phyloP scores from a whole-genome alignment of 2,888 invertebrate species.

The Andrena chrysosceles region DNA sequence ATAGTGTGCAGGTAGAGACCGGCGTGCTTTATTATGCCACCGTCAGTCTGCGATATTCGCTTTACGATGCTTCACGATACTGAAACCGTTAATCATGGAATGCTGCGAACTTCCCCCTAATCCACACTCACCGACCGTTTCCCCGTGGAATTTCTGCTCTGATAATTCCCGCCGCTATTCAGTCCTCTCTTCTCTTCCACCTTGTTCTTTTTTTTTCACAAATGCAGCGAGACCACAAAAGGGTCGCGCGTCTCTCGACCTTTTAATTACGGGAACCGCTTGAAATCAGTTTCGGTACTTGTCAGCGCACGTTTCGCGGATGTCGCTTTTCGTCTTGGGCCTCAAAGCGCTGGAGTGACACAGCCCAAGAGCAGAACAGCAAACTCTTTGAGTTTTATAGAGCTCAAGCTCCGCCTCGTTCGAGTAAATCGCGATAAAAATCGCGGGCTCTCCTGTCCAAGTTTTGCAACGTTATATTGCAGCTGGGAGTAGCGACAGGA shows the following conservation, averaged over 20 bases:
- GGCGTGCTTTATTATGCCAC: not conserved
- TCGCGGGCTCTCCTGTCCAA: conserved; percentile 18
- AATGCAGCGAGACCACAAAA: conserved; percentile 13
- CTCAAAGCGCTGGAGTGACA: not conserved
- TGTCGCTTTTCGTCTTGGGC: not conserved
- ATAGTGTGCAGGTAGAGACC: not conserved
- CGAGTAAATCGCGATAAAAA: conserved; percentile 24
- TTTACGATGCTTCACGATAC: no score
- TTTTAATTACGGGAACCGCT: conserved; percentile 40
- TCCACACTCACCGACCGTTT: conserved; percentile 36
- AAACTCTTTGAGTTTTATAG: no score
- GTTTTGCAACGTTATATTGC: conserved; percentile 16
- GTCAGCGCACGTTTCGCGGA: no score
- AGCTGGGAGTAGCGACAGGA: not conserved
- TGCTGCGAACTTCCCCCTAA: not conserved
- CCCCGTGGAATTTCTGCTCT: conserved; percentile 52
- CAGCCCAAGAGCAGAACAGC: no score
- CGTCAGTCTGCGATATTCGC: no score
- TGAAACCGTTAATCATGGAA: no score
- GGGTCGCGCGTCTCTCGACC: conserved; percentile 13
- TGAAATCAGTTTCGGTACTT: not conserved
- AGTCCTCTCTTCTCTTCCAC: conserved; percentile 5
- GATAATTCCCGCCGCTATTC: conserved; percentile 53
- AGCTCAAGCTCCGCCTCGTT: not conserved
- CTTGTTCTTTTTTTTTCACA: not conserved